Base-by-base conservation (phyloP, 35 echinoderm and acorn worm genomes). In the Stichopus chloronotus region DNA sequence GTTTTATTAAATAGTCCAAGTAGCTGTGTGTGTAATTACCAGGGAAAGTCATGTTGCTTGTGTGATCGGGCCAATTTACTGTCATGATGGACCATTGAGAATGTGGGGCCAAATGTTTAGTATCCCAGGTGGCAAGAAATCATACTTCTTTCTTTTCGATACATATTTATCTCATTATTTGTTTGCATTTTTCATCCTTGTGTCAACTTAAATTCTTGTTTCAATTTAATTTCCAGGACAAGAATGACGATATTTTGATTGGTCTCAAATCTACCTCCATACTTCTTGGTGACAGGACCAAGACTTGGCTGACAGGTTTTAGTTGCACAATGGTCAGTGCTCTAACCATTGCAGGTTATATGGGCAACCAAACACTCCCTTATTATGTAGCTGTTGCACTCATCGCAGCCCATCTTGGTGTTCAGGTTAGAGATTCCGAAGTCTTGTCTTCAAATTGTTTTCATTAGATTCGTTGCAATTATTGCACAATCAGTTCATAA, bases 221-320 rank as follows among this genome's bases (percentile, higher is more conserved):
- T 81, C 20, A 78, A 55, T 13, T 58, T 78, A 5, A 5, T 53
- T 53, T 88, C 7, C 57, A 99, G 97, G 97, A 99, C 55, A 99
- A 99, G 80, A 95, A 82, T 53, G 97, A 99, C 85, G 97, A 99
- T 76, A 24, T 96, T 57, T 16, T 86, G 17, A 69, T 99, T n/a
- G 97, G 97, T 9, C 68, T 99, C 53, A 94, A 96, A 57, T 99
- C 97, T 3, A 96, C 97, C 6, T 95, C 97, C 0, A 95, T 99
- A 57, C 78, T 84, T 7, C 93, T 99, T 91, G 97, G 95, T 76
- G 97, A 99, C 13, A 95, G 92, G 16, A 99, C 97, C 43, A 94
- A 93, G 88, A 92, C 54, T 25, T 96, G 95, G 94, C 58, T 99
- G 92, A 94, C 91, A 56, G 95, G 92, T 21, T 99, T 99, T 93